phyloP scores from a whole-genome alignment of 1,140 invertebrate genomes.

The Hypsibius dujardini region DNA sequence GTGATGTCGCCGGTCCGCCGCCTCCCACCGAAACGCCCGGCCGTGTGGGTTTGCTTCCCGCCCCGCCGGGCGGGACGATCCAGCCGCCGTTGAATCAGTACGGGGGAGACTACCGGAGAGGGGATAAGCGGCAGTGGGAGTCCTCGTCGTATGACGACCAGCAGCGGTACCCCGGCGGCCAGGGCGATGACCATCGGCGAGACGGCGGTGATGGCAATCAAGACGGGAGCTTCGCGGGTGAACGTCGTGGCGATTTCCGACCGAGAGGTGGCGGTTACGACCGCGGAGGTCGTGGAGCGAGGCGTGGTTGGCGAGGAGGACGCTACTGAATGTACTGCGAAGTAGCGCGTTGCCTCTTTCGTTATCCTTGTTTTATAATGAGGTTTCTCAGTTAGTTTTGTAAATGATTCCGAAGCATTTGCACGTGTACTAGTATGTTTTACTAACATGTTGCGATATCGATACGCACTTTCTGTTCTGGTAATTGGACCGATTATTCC shows the following conservation, averaged over 20 bases:
- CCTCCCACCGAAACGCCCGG: background rate
- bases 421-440: too few relatives aligned
- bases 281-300: too few relatives aligned
- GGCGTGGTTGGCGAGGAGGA: too few relatives aligned
- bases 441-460: too few relatives aligned
- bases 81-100: background rate
- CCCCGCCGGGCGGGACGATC: background rate
- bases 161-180: background rate
- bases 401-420: too few relatives aligned
- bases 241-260: background rate
- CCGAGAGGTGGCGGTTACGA: background rate
- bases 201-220: background rate
- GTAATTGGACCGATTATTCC: too few relatives aligned
- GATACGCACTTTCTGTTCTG: too few relatives aligned
- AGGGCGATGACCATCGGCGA: background rate
- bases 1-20: background rate
- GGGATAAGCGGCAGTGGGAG: background rate
- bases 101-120: background rate
- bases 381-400: too few relatives aligned
- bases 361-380: too few relatives aligned
- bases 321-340: too few relatives aligned
- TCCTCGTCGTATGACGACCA: background rate
- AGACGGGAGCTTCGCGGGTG: background rate
- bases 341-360: too few relatives aligned
- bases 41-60: background rate